phyloP scores from a whole-genome alignment of 2,113 vertebrate genomes.

The Chascanopsetta lugubris region DNA sequence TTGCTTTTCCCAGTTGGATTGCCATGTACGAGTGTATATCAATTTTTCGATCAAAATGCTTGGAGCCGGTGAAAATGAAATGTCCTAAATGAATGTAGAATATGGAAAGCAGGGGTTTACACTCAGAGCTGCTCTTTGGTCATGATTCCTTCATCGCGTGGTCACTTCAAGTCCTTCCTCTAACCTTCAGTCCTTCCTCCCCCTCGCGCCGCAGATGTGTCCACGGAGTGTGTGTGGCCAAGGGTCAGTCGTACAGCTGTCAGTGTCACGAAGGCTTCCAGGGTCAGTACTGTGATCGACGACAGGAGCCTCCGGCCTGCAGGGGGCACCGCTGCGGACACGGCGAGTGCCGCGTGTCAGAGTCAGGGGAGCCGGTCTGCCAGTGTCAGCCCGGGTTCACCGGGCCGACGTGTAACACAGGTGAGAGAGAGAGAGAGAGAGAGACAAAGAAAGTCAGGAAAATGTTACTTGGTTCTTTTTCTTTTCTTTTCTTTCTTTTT shows the following conservation, averaged over 20 bases:
- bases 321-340: conserved; percentile 86
- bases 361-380: conserved; percentile 85
- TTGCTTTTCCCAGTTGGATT: too few species aligned
- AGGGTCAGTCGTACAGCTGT: conserved; percentile 85
- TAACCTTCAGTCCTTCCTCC: neutral
- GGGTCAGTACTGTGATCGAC: conserved; percentile 87
- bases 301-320: conserved; percentile 86
- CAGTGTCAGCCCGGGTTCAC: conserved; percentile 87
- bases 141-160: neutral
- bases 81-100: too few species aligned
- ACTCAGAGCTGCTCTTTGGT: neutral
- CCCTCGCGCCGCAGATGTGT: conserved; percentile 81
- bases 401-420: conserved; percentile 87
- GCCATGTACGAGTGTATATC: too few species aligned
- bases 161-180: neutral
- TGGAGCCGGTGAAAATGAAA: too few species aligned
- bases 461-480: too few species aligned
- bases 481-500: too few species aligned
- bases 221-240: conserved; percentile 85
- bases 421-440: conserved; percentile 69
- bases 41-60: too few species aligned
- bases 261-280: conserved; percentile 88
- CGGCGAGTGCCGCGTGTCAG: conserved; percentile 88
- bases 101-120: too few species aligned
- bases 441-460: neutral